Percentiles rank a stretch among this genome's conserved stretches.
Evolutionary conservation across 1,140 invertebrate genomes (phyloP).

Genomic region (Tetramorium alpestre): DNA sequence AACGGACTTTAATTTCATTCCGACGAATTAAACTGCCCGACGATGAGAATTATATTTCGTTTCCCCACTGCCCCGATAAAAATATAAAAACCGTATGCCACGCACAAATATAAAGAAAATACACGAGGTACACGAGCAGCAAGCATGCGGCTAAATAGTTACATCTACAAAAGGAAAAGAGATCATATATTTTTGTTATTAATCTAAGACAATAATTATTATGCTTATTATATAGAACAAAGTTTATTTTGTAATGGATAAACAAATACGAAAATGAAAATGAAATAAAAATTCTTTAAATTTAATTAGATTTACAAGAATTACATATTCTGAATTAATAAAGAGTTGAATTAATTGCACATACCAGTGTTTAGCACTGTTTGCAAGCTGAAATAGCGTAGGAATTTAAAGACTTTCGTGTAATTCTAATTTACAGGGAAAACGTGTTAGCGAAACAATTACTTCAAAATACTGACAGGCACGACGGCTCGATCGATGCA

Average conservation of each 20-base stretch:
- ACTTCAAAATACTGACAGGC: slow-evolving; percentile 15
- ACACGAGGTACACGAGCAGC: neutral
- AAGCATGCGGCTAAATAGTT: neutral
- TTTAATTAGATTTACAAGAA: neutral
- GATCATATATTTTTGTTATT: neutral
- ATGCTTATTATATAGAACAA: neutral
- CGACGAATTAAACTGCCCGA: neutral
- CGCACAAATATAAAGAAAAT: slow-evolving; percentile 2
- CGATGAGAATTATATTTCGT: neutral
- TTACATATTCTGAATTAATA: neutral
- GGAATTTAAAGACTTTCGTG: neutral
- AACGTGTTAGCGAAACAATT: slow-evolving; percentile 22
- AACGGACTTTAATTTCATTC: slow-evolving; percentile 36
- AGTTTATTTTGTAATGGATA: neutral
- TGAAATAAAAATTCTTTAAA: neutral
- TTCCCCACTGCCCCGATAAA: neutral
- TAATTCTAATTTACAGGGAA: neutral
- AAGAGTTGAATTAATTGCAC: neutral
- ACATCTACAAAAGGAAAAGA: neutral
- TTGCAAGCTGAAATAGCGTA: neutral
- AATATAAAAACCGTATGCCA: neutral
- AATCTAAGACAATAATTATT: neutral
- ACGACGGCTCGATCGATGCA: slow-evolving; percentile 8
- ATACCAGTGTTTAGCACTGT: too few relatives aligned
- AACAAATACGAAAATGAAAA: neutral